These are phyloP conservation scores for Ypsolopha scabrella DNA, from an alignment of 2,888 invertebrate species.

Conservation along the genomic window DNA sequence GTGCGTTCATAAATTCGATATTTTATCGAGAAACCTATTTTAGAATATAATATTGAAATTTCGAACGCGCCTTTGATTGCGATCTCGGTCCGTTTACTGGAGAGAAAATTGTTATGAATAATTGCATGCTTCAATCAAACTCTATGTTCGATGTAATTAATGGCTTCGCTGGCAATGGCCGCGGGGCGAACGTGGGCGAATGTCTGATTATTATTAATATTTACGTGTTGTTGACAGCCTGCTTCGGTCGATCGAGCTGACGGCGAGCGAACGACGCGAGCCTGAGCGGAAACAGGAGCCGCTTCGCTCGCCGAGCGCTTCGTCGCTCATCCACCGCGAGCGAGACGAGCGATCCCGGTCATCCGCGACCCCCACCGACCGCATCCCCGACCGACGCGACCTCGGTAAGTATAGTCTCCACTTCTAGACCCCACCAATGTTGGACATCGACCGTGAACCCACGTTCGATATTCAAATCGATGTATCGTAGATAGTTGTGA, in stretches of 20 bases:
- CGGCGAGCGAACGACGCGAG: constrained; percentile 32
- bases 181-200: constrained; percentile 1
- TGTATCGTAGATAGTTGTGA: constrained; percentile 41
- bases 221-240: constrained; percentile 68
- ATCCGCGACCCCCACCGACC: constrained; percentile 46
- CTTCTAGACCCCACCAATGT: constrained; percentile 7
- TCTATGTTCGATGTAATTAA: constrained; percentile 5
- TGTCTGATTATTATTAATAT: constrained; percentile 5
- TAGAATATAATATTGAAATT: constrained; percentile 2
- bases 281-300: constrained; percentile 60
- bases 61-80: background rate
- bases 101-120: constrained; percentile 3
- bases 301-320: constrained; percentile 28
- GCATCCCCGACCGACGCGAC: constrained; percentile 32
- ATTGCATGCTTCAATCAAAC: constrained; percentile 5
- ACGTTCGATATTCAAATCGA: constrained; percentile 29
- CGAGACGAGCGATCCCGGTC: constrained; percentile 16
- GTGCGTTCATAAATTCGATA: constrained; percentile 3
- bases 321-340: constrained; percentile 35
- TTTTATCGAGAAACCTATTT: constrained; percentile 1
- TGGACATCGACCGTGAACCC: constrained; percentile 39
- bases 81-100: background rate
- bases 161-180: constrained; percentile 1
- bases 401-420: no score
- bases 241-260: constrained; percentile 82